These are phyloP conservation scores for Acronicta alni DNA, from an alignment of 2,888 invertebrate species.

Conservation along the genomic window DNA sequence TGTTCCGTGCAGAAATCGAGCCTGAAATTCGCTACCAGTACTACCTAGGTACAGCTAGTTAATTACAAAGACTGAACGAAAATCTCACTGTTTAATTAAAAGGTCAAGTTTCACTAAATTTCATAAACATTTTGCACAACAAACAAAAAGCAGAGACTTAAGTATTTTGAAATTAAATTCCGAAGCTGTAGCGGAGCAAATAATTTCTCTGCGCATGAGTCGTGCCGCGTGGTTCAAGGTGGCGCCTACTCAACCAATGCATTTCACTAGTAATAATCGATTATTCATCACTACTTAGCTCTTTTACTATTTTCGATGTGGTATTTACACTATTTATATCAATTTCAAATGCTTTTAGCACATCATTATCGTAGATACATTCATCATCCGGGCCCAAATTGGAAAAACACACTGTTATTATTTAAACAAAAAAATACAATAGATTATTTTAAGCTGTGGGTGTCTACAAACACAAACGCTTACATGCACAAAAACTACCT, in stretches of 20 bases:
- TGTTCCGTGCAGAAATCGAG: too few species aligned
- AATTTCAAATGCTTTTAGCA: not conserved
- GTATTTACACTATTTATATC: slow-evolving; percentile 2
- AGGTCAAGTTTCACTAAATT: slow-evolving; percentile 14
- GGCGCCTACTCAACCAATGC: slow-evolving; percentile 56
- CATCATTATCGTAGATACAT: not conserved
- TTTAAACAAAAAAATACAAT: not conserved
- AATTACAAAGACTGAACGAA: not conserved
- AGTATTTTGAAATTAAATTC: slow-evolving; percentile 39
- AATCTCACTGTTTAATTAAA: not conserved
- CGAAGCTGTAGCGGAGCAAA: slow-evolving; percentile 21
- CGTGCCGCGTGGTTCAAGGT: slow-evolving; percentile 62
- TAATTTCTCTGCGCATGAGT: slow-evolving; percentile 51
- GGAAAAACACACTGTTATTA: not conserved
- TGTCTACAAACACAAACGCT: too few species aligned
- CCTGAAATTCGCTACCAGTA: too few species aligned
- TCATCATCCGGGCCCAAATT: not conserved
- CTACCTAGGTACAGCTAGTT: not conserved
- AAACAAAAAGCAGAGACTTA: slow-evolving; percentile 13
- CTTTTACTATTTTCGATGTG: slow-evolving; percentile 22
- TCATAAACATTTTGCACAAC: slow-evolving; percentile 14
- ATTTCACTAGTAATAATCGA: slow-evolving; percentile 41
- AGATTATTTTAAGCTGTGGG: too few species aligned
- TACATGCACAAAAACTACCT: too few species aligned
- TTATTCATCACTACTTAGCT: slow-evolving; percentile 14